Base-by-base conservation (phyloP, 2,113 vertebrate species). In the Amblyornis subalaris region DNA sequence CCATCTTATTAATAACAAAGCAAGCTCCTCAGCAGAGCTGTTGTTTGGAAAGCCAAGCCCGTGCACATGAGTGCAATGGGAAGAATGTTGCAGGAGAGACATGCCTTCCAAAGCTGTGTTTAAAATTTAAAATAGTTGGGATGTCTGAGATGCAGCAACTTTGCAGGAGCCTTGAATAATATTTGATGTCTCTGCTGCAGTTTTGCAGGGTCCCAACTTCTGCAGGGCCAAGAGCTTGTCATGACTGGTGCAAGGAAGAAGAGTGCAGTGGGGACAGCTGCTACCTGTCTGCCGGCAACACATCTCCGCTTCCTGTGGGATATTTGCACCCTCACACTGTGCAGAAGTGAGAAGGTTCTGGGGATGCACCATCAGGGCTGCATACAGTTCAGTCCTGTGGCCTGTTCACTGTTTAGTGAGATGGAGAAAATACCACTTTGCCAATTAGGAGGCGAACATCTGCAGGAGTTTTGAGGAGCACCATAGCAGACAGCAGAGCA, bases 1-100 rank as follows among this genome's bases (percentile, higher is more conserved):
- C 64, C 90, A 91, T 95, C 85, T 90, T 95, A 93, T 83, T 91
- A 91, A 88, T 91, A 97, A 95, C 91, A 95, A 91, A 95, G 79
- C 85, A 48, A 80, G 75, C 64, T 91, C 64, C 60, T 89, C 82
- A 42, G 90, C 3, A 83, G 88, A 88, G 76, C 60, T 80, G 90
- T 92, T 92, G 81, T 96, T 95, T 95, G 94, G 82, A 94, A 95
- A 96, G 90, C 82, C 88, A 90, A 95, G 78, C 58, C 75, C 0
- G 2, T 78, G 95, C 55, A 70, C 82, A 93, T 1, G 78, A 81
- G 47, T 83, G 85, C 88, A 89, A 95, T 71, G 90, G 78, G 94
- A 95, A 80, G 82, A 95, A 96, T 91, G 94, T 57, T 90, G 74
- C 89, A 88, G 88, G 44, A 94, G 88, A 88, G n/a, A 77, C 72